These are phyloP conservation scores for Biston betularia DNA, from an alignment of 2,888 invertebrate species.

Conservation along the genomic window DNA sequence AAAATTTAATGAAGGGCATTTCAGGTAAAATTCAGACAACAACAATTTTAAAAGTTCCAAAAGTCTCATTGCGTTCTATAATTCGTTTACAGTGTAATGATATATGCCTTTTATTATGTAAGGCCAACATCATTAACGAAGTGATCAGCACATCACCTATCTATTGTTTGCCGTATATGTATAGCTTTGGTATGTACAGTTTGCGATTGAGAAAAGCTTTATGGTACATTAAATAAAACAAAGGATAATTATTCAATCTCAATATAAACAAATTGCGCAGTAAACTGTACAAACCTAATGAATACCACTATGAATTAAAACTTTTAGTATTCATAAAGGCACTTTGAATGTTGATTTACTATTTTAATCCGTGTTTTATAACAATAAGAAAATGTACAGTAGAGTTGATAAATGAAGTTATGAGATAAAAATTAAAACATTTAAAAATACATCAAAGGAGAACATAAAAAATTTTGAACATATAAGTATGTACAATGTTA, in stretches of 20 bases:
- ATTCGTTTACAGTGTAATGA: not conserved
- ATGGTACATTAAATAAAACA: not conserved
- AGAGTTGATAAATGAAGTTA: not conserved
- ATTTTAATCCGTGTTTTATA: constrained; percentile 34
- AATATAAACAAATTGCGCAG: not conserved
- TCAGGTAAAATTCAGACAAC: no score
- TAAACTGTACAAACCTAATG: constrained; percentile 21
- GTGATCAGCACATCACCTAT: not conserved
- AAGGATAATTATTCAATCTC: not conserved
- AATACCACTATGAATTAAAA: constrained; percentile 3
- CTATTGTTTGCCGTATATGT: not conserved
- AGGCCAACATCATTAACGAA: not conserved
- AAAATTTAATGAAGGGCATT: not conserved
- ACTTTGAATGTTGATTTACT: constrained; percentile 17
- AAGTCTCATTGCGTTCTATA: not conserved
- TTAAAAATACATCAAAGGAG: constrained; percentile 24
- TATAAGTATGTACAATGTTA: constrained; percentile 47
- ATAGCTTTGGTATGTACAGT: constrained; percentile 18
- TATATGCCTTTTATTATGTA: not conserved
- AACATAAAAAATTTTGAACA: constrained; percentile 27
- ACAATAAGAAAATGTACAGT: constrained; percentile 9
- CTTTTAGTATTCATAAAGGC: not conserved
- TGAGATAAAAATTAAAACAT: constrained; percentile 20
- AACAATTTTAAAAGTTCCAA: not conserved
- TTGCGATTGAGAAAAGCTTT: not conserved